Evolutionary conservation across 2,113 vertebrate species (phyloP).

Genomic region (Donacobius atricapilla): DNA sequence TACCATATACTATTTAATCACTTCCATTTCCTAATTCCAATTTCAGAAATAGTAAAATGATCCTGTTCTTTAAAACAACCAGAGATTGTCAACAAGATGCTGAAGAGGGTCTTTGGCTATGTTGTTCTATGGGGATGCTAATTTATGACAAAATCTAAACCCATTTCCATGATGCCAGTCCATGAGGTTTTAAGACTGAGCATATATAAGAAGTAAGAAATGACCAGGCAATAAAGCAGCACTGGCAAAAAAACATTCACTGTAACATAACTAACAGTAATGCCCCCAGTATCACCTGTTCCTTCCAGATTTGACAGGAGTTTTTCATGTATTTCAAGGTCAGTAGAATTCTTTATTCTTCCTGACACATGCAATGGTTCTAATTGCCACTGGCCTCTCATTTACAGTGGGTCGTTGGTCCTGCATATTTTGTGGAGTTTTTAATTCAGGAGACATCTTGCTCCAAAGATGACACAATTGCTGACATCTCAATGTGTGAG

Average conservation of each 20-base stretch:
- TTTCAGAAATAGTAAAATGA: background rate
- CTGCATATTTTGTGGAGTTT: slow-evolving; percentile 61
- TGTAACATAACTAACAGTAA: background rate
- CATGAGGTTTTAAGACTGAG: background rate
- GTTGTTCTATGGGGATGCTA: background rate
- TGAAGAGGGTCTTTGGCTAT: background rate
- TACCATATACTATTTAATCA: background rate
- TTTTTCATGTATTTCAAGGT: background rate
- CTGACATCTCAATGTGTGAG: slow-evolving; percentile 17
- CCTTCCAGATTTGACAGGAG: background rate
- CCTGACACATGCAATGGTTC: background rate
- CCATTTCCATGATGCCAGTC: background rate
- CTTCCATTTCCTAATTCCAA: background rate
- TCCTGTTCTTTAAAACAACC: background rate
- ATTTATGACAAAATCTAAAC: background rate
- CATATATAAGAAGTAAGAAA: background rate
- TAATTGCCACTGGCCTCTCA: background rate
- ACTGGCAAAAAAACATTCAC: background rate
- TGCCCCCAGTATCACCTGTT: background rate
- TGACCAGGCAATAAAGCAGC: background rate
- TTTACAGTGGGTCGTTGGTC: slow-evolving; percentile 49
- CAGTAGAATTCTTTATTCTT: background rate
- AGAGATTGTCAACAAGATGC: background rate
- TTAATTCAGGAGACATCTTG: slow-evolving; percentile 65
- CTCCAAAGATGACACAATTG: background rate